Evolutionary conservation across 37 sponge, comb jelly and placozoan genomes (phyloP), one percentile per base, ranked within the genome.

Genomic region (Axinella damicornis): DNA sequence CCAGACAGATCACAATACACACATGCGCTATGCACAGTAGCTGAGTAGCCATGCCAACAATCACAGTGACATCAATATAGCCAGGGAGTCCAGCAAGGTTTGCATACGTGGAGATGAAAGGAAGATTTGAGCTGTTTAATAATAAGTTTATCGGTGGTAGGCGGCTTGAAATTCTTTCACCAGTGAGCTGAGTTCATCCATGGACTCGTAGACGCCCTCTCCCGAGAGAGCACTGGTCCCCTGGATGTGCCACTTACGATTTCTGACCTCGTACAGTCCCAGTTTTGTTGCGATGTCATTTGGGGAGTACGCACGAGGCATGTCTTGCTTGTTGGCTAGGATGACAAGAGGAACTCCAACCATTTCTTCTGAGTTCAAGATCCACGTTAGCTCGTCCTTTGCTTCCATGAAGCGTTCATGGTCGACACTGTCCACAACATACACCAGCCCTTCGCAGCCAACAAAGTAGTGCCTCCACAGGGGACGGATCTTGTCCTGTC

Each of bases 401-500:
- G 86, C 94, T 70, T 89, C 94, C 21, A 22, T 24, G 25, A 75
- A 75, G 14, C 59, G 28, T 2, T 16, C 21, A 20, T 15, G 17
- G 27, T 95, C 96, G 33, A 77, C 69, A 62, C 87, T 81, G 74
- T 95, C 96, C 35, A 95, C 92, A 24, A 95, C 92, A 67, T 74
- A 95, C 13, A 95, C 84, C 27, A 95, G 74, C 0, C 93, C 96
- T 18, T 90, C 92, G 46, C 84, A 74, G 12, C 90, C 92, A 32
- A 74, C 80, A 59, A 92, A 92, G 74, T 95, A 95, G 61, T 95
- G 96, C 46, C 73, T 85, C 96, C 96, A 95, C 46, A 95, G 86
- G 14, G 89, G 92, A 20, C 92, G 74, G 63, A 97, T 86, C 71
- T 89, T 94, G 65, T 91, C 90, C 58, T 97, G 94, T 21, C 97